These are phyloP conservation scores for Pogonocherus hispidulus DNA, from an alignment of 2,888 invertebrate genomes.

Conservation along the genomic window DNA sequence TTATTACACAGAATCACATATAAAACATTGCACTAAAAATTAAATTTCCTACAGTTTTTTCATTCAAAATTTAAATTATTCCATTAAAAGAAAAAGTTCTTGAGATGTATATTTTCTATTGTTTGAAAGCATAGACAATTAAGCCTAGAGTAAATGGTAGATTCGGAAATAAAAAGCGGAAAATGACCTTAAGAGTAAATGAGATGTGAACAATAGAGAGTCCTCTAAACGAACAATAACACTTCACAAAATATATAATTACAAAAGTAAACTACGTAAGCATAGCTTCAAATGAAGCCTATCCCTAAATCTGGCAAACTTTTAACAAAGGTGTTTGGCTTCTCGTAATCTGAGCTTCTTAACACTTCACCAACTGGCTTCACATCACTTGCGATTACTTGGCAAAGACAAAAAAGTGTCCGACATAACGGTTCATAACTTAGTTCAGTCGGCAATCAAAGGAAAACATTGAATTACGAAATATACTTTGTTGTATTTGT, in stretches of 20 bases:
- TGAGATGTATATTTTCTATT: background rate
- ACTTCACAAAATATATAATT: conserved; percentile 40
- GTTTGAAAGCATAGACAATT: background rate
- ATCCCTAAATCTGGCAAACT: conserved; percentile 57
- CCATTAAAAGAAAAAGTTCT: background rate
- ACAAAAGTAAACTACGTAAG: conserved; percentile 58
- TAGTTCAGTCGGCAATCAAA: conserved; percentile 54
- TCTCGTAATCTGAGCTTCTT: conserved; percentile 21
- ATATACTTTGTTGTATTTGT: conserved; percentile 48
- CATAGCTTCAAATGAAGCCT: conserved; percentile 53
- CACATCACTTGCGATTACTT: conserved; percentile 15
- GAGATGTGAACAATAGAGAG: conserved; percentile 23
- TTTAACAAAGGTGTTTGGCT: conserved; percentile 7
- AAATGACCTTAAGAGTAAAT: conserved; percentile 28
- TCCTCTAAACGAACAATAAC: conserved; percentile 37
- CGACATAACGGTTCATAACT: conserved; percentile 61
- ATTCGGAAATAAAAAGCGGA: conserved; percentile 20
- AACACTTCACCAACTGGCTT: conserved; percentile 13
- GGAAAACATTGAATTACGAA: conserved; percentile 65
- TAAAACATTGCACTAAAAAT: background rate
- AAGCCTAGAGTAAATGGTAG: conserved; percentile 11
- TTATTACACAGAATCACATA: conserved; percentile 12
- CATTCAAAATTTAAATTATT: background rate
- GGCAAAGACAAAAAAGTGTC: conserved; percentile 35
- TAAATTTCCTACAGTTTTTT: background rate